Evolutionary conservation across 1,140 invertebrate species (phyloP).

Genomic region (Atta colombica): DNA sequence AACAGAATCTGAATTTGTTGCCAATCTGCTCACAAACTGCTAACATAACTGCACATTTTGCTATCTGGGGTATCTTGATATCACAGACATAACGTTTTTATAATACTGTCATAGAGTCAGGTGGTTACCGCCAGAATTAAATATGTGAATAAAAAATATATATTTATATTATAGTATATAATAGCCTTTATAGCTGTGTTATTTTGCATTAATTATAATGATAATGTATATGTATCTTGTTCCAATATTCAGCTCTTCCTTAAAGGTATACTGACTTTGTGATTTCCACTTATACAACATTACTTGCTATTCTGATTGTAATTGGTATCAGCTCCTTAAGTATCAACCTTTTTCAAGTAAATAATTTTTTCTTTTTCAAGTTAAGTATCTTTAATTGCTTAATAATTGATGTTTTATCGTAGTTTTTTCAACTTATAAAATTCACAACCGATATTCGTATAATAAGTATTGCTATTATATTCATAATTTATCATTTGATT

Average conservation of each 20-base stretch:
- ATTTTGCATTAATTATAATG: not conserved
- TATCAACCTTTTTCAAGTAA: slow-evolving; percentile 34
- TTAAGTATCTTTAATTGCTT: not conserved
- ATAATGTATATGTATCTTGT: not conserved
- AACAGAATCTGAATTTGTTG: too few relatives aligned
- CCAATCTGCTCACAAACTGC: too few relatives aligned
- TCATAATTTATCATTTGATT: not conserved
- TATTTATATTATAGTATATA: not conserved
- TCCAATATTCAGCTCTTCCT: not conserved
- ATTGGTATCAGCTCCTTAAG: not conserved
- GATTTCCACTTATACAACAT: not conserved
- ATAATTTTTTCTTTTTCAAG: not conserved
- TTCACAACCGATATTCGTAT: not conserved
- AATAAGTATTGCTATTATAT: fast-evolving
- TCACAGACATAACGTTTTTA: not conserved
- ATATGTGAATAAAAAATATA: not conserved
- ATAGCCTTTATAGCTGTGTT: not conserved
- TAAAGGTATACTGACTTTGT: slow-evolving; percentile 18
- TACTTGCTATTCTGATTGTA: not conserved
- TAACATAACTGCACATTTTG: too few relatives aligned
- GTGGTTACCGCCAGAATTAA: not conserved
- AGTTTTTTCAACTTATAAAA: not conserved
- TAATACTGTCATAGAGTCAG: too few relatives aligned
- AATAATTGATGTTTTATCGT: not conserved
- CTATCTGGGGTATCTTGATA: too few relatives aligned